Base-by-base conservation (phyloP, 2,888 invertebrate species). In the Apomyelois bistriatella region DNA sequence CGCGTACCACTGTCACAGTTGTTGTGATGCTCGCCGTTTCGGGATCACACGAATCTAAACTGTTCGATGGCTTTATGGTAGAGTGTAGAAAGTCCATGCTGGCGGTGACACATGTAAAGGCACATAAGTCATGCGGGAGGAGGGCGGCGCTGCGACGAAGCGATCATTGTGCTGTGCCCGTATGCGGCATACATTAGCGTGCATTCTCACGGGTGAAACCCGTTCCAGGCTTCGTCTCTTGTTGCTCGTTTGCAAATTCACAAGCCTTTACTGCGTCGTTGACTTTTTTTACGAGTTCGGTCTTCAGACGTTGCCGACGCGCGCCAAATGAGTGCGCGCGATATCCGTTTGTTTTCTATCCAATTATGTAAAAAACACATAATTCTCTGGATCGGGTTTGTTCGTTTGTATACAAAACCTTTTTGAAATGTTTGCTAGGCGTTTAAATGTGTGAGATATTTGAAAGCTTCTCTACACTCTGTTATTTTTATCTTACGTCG, bases 181-280 rank as follows among this genome's bases (percentile, higher is more conserved):
- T 76, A 65, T 70, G 65, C 66, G 74, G 79, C 73, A 77, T 84
- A 79, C 67, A 79, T 83, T 77, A 79, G 72, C 68, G 74, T 72
- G 73, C 80, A 81, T 83, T 85, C 84, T 80, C 83, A 74, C 77
- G 74, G 22, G 68, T 65, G 63, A 70, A 85, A 85, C 85, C 76
- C 74, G 85, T 85, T 82, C 68, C 63, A 60, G 69, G 62, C 65
- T 57, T 66, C 65, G 59, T 68, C 70, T 78, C 74, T 74, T 81
- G 70, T 83, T 82, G 77, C 73, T 81, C 69, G 76, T 82, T 79
- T 81, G 76, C 73, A 76, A 85, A 81, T 79, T 79, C 78, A 76
- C 79, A 74, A 79, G 76, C 76, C 77, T 72, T 77, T 72, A 78
- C 76, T 68, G 76, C 70, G 72, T 72, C 70, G 71, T 74, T 67